Percentiles rank a stretch among this genome's conserved stretches.
These are phyloP conservation scores for Morone chrysops DNA, from an alignment of 2,113 vertebrate species.

Conservation along the genomic window DNA sequence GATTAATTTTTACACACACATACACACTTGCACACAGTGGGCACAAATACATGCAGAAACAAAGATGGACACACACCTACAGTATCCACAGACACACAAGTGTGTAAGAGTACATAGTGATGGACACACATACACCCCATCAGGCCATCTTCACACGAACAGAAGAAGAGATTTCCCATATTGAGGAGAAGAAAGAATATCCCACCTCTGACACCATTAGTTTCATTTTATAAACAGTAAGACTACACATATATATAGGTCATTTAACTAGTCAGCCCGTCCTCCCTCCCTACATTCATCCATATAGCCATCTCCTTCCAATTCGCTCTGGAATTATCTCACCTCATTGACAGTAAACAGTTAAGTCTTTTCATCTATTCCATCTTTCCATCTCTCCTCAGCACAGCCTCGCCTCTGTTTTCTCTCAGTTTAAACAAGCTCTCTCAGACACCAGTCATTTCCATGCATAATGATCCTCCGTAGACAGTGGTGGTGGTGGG, in stretches of 20 bases:
- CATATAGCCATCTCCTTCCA: constrained; percentile 39
- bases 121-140: constrained; percentile 83
- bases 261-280: constrained; percentile 76
- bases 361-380: constrained; percentile 67
- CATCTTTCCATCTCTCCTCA: constrained; percentile 35
- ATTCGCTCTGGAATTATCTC: constrained; percentile 51
- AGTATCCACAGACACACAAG: constrained; percentile 78
- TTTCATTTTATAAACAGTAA: constrained; percentile 98
- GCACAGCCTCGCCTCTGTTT: constrained; percentile 29
- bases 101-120: constrained; percentile 35
- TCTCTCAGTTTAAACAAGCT: constrained; percentile 74
- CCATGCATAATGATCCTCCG: constrained; percentile 80
- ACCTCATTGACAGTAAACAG: constrained; percentile 68
- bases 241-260: constrained; percentile 82
- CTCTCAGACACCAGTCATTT: constrained; percentile 76
- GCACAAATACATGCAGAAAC: constrained; percentile 78
- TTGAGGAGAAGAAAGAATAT: constrained; percentile 45
- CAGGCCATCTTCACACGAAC: constrained; percentile 88
- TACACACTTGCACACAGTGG: constrained; percentile 57
- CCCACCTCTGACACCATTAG: constrained; percentile 94
- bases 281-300: constrained; percentile 52
- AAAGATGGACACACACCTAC: constrained; percentile 72
- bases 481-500: constrained; percentile 34
- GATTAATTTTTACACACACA: constrained; percentile 92
- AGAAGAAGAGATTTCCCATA: constrained; percentile 37